These are phyloP conservation scores for Pristis pectinata DNA, from an alignment of 2,797 vertebrate species.

Conservation along the genomic window DNA sequence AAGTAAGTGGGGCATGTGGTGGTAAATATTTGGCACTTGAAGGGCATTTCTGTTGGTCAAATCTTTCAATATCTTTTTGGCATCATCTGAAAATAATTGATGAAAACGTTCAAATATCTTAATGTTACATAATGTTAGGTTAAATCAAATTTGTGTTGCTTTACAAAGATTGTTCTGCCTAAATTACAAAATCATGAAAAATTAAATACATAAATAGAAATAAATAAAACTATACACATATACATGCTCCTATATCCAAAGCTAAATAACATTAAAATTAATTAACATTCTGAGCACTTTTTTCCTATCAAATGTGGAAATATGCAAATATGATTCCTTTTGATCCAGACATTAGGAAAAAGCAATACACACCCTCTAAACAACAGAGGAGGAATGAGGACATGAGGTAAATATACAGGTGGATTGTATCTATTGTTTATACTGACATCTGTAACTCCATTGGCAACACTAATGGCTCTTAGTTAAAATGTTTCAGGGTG, in stretches of 20 bases:
- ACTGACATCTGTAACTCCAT: too few relatives aligned
- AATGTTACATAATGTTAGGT: not conserved
- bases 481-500: too few relatives aligned
- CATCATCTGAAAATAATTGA: constrained; percentile 74
- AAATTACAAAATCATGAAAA: not conserved
- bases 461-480: too few relatives aligned
- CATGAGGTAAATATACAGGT: not conserved
- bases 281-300: not conserved
- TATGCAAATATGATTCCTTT: not conserved
- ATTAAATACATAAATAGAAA: not conserved
- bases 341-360: not conserved
- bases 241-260: not conserved
- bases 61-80: constrained; percentile 89
- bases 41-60: constrained; percentile 83
- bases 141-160: not conserved
- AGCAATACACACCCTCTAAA: not conserved
- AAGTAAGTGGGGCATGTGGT: constrained; percentile 96
- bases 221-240: not conserved
- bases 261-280: not conserved
- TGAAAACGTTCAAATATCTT: not conserved
- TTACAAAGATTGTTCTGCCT: not conserved
- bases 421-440: not conserved
- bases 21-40: constrained; percentile 97
- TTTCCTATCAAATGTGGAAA: not conserved
- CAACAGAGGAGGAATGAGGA: not conserved